These are phyloP conservation scores for Phylloscopus trochilus DNA, from an alignment of 2,113 vertebrate species.

Conservation along the genomic window DNA sequence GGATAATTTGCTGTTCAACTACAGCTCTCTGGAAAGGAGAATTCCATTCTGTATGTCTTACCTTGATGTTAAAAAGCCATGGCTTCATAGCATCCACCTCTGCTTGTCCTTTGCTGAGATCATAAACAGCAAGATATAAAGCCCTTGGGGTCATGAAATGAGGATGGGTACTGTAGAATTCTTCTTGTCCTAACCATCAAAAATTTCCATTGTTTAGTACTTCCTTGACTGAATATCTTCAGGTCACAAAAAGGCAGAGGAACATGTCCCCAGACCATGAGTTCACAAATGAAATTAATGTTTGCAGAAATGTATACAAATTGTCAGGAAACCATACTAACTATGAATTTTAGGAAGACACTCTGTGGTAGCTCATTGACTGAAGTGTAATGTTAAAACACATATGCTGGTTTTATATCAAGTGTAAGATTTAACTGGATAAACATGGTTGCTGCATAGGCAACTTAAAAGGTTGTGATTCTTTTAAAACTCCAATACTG, in stretches of 20 bases:
- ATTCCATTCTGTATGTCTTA: conserved; percentile 24
- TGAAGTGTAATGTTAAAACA: background rate
- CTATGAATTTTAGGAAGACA: background rate
- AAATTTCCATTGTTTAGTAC: background rate
- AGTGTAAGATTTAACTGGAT: background rate
- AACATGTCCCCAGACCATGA: background rate
- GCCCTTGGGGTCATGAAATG: conserved; percentile 93
- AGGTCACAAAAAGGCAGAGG: background rate
- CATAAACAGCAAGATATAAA: conserved; percentile 91
- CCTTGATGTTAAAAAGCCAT: conserved; percentile 98
- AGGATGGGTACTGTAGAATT: conserved; percentile 87
- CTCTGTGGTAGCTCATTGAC: background rate
- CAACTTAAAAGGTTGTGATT: background rate
- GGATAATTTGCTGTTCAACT: background rate
- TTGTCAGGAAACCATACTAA: background rate
- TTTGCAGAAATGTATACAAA: background rate
- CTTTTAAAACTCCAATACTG: background rate
- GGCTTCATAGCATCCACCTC: conserved; percentile 92
- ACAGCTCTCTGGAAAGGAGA: background rate
- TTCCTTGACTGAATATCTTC: background rate
- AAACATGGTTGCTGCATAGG: background rate
- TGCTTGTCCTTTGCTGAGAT: conserved; percentile 88
- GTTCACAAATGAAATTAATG: background rate
- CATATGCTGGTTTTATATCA: background rate
- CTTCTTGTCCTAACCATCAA: conserved; percentile 81